Conservation (phyloP, 1,140 invertebrate species). For the Trichonephila clavipes region DNA sequence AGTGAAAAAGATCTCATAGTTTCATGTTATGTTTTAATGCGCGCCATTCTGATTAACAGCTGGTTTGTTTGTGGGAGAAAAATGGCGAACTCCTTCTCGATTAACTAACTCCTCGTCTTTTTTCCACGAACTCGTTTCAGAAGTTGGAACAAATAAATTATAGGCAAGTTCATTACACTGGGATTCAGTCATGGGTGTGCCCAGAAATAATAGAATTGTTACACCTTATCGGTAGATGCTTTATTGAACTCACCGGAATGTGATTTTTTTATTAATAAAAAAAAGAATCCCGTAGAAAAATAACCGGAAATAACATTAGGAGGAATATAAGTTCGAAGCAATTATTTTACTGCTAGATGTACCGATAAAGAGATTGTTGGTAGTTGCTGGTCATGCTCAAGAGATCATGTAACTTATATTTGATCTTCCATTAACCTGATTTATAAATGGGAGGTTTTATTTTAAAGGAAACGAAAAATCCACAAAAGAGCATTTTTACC, state of each 20-base stretch:
- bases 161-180: slow-evolving; percentile 61
- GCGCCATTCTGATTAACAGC: slow-evolving; percentile 21
- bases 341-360: not conserved
- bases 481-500: too few relatives aligned
- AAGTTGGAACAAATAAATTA: slow-evolving; percentile 54
- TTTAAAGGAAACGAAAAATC: too few relatives aligned
- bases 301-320: not conserved
- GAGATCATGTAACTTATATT: not conserved
- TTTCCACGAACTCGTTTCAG: not conserved
- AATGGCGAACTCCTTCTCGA: not conserved
- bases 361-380: not conserved
- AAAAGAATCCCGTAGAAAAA: not conserved
- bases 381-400: not conserved
- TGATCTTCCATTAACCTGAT: not conserved
- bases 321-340: slow-evolving; percentile 18
- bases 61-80: not conserved
- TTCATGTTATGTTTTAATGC: slow-evolving; percentile 41
- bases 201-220: slow-evolving; percentile 48
- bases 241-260: not conserved
- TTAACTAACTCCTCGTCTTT: slow-evolving; percentile 17
- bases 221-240: slow-evolving; percentile 31
- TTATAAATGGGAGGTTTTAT: not conserved
- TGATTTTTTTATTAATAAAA: not conserved
- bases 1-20: slow-evolving; percentile 29
- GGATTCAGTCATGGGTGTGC: slow-evolving; percentile 39